Conservation (phyloP, 2,113 vertebrate genomes). For the Psilopsiagon aurifrons region DNA sequence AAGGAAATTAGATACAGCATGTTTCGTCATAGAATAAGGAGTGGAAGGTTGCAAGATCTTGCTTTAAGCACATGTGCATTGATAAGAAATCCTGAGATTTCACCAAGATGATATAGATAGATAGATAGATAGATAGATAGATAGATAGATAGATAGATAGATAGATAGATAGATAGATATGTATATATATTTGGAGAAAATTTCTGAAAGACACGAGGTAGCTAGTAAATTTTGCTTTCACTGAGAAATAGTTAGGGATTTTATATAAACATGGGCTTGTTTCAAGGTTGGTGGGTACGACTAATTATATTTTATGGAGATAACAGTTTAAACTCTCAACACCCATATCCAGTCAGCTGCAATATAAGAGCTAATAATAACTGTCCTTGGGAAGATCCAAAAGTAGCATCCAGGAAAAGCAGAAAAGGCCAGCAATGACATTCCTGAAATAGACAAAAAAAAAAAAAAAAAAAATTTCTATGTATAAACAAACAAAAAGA, state of each 20-base stretch:
- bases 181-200: neutral
- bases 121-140: neutral
- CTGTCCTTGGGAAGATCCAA: conserved; percentile 57
- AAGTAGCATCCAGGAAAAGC: conserved; percentile 52
- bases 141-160: neutral
- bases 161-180: neutral
- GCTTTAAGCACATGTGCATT: neutral
- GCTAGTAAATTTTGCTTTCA: conserved; percentile 49
- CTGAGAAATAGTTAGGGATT: conserved; percentile 21
- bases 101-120: neutral
- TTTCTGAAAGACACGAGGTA: neutral
- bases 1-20: neutral
- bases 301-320: conserved; percentile 65
- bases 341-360: conserved; percentile 57
- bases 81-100: neutral
- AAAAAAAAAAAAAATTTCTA: conserved; percentile 31
- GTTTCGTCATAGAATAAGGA: neutral
- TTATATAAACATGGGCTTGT: conserved; percentile 3
- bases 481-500: conserved; percentile 50
- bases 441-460: conserved; percentile 54
- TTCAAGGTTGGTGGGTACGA: conserved; percentile 60
- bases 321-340: conserved; percentile 66
- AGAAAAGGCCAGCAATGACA: conserved; percentile 38
- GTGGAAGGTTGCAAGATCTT: neutral
- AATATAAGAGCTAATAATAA: conserved; percentile 61